These are phyloP conservation scores for Hylia prasina DNA, from an alignment of 2,113 vertebrate genomes.

Conservation along the genomic window DNA sequence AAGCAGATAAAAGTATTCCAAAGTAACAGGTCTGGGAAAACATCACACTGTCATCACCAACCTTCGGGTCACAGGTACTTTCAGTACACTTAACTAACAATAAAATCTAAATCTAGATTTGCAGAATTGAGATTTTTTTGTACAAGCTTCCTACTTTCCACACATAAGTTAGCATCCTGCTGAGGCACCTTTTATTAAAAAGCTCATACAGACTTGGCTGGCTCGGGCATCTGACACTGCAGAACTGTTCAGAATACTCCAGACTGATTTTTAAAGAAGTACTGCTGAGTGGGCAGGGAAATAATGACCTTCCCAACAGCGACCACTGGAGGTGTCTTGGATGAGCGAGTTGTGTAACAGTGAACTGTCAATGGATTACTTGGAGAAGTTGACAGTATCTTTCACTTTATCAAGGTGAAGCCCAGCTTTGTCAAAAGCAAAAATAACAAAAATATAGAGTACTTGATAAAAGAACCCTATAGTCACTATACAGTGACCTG, in stretches of 20 bases:
- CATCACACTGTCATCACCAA: background rate
- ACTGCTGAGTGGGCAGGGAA: background rate
- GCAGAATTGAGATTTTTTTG: background rate
- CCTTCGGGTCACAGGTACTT: background rate
- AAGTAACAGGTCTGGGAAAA: background rate
- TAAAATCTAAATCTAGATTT: background rate
- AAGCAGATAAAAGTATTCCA: background rate
- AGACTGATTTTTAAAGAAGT: background rate
- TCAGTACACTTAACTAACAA: background rate
- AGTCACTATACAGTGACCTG: background rate
- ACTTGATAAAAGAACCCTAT: background rate
- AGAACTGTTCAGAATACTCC: background rate
- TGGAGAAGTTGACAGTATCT: background rate
- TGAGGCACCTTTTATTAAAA: background rate
- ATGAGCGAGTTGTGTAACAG: accelerated
- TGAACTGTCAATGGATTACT: background rate
- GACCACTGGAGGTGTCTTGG: background rate
- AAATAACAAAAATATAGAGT: background rate
- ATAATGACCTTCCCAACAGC: background rate
- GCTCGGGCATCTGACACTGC: accelerated
- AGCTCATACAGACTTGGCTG: background rate
- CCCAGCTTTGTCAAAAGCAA: background rate
- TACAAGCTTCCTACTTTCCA: background rate
- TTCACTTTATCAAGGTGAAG: background rate
- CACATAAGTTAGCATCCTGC: background rate